phyloP scores from a whole-genome alignment of 2,888 invertebrate genomes.

The Melieria omissa region DNA sequence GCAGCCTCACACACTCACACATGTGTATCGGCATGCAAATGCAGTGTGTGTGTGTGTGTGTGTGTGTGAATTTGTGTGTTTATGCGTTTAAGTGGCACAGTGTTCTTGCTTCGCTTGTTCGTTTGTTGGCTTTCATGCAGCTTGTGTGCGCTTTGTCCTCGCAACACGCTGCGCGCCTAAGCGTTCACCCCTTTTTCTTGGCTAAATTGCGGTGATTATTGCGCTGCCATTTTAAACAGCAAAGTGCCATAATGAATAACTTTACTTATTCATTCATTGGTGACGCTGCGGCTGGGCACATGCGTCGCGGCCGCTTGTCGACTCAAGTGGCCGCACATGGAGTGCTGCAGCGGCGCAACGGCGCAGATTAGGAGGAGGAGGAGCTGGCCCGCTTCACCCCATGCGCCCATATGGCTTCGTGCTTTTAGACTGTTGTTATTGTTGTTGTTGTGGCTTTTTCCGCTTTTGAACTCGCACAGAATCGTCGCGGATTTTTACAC shows the following conservation, averaged over 20 bases:
- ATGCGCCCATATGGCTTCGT: too few relatives aligned
- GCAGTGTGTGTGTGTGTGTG: background rate
- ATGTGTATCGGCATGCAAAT: background rate
- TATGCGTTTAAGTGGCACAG: too few relatives aligned
- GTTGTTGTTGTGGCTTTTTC: background rate
- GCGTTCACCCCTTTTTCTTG: too few relatives aligned
- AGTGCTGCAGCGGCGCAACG: too few relatives aligned
- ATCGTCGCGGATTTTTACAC: conserved; percentile 18
- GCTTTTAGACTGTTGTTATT: background rate
- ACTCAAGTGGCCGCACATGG: too few relatives aligned
- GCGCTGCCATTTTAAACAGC: conserved; percentile 34
- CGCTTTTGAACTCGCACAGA: too few relatives aligned
- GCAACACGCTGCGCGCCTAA: too few relatives aligned
- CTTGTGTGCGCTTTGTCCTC: too few relatives aligned
- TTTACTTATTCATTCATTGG: conserved; percentile 31
- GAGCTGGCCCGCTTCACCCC: too few relatives aligned
- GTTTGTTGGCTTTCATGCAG: too few relatives aligned
- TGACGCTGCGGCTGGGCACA: background rate
- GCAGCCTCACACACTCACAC: background rate
- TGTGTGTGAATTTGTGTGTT: background rate
- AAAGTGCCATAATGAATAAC: conserved; percentile 41
- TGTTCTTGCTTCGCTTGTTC: too few relatives aligned
- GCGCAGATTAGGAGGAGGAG: too few relatives aligned
- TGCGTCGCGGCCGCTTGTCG: background rate
- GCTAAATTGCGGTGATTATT: conserved; percentile 31